Conservation (phyloP, 2,888 invertebrate species). For the Blomia tropicalis region DNA sequence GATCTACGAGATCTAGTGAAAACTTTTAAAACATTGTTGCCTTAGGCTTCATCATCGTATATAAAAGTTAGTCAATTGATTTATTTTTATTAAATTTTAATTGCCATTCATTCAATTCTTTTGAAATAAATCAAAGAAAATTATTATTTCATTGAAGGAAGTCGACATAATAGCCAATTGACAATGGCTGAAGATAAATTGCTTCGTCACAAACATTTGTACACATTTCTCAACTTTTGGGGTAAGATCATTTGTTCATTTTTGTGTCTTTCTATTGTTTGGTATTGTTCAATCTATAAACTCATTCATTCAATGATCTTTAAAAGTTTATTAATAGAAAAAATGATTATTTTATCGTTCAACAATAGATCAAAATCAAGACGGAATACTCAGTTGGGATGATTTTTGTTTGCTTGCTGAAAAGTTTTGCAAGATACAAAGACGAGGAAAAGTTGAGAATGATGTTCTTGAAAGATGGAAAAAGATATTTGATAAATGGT, state of each 20-base stretch:
- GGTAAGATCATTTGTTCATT: constrained; percentile 25
- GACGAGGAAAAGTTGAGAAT: constrained; percentile 32
- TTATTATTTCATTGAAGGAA: too few relatives aligned
- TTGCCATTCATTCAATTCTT: too few relatives aligned
- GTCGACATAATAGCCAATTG: not conserved
- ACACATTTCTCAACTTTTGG: constrained; percentile 31
- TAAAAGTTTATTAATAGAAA: too few relatives aligned
- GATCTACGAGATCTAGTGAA: too few relatives aligned
- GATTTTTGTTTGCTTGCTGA: constrained; percentile 37
- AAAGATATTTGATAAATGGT: constrained; percentile 32
- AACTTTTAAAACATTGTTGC: not conserved
- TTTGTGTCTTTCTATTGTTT: not conserved
- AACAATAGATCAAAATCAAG: constrained; percentile 35
- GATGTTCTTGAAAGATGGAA: constrained; percentile 33
- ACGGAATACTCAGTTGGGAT: constrained; percentile 37
- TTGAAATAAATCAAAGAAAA: too few relatives aligned
- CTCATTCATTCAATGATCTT: not conserved
- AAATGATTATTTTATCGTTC: too few relatives aligned
- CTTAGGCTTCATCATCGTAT: too few relatives aligned
- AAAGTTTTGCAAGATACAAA: constrained; percentile 32
- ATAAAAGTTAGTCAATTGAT: too few relatives aligned
- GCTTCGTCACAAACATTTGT: constrained; percentile 29
- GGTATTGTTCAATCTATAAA: not conserved
- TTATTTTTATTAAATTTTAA: too few relatives aligned
- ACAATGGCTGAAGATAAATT: not conserved